Conservation (phyloP, 2,888 invertebrate species). For the Bombyx huttoni region DNA sequence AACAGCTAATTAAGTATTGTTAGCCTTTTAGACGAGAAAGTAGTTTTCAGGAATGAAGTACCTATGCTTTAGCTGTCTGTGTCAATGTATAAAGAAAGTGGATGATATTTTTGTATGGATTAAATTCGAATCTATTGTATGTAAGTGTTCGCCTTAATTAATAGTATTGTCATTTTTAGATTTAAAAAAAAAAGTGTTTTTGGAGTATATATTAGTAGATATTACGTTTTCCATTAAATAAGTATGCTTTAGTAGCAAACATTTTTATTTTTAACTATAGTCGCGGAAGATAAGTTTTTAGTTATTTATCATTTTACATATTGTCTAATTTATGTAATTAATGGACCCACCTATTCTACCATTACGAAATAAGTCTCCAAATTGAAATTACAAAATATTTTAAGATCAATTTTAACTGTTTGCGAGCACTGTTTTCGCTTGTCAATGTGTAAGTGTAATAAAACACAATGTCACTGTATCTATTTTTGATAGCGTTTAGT, state of each 20-base stretch:
- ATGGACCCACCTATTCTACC: conserved; percentile 60
- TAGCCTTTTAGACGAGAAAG: neutral
- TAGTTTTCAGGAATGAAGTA: conserved; percentile 9
- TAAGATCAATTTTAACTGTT: conserved; percentile 15
- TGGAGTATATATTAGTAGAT: conserved; percentile 5
- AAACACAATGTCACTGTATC: too few species aligned
- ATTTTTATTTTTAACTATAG: conserved; percentile 1
- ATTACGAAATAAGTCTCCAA: conserved; percentile 47
- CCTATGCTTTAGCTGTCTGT: conserved; percentile 50
- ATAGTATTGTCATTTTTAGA: conserved; percentile 23
- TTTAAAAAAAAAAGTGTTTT: neutral
- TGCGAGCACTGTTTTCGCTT: conserved; percentile 15
- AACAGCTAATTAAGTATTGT: neutral
- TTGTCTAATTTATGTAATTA: conserved; percentile 31
- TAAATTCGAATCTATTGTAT: conserved; percentile 25
- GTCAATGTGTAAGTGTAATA: conserved; percentile 10
- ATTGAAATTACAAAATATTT: conserved; percentile 14
- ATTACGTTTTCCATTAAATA: neutral
- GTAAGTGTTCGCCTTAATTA: conserved; percentile 48
- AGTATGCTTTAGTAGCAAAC: neutral
- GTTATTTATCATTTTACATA: conserved; percentile 14
- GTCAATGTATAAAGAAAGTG: conserved; percentile 57
- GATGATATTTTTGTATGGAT: conserved; percentile 69
- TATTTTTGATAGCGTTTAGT: too few species aligned
- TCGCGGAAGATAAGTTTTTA: conserved; percentile 1